Evolutionary conservation across 2,113 vertebrate genomes (phyloP).

Genomic region (Oplegnathus fasciatus): DNA sequence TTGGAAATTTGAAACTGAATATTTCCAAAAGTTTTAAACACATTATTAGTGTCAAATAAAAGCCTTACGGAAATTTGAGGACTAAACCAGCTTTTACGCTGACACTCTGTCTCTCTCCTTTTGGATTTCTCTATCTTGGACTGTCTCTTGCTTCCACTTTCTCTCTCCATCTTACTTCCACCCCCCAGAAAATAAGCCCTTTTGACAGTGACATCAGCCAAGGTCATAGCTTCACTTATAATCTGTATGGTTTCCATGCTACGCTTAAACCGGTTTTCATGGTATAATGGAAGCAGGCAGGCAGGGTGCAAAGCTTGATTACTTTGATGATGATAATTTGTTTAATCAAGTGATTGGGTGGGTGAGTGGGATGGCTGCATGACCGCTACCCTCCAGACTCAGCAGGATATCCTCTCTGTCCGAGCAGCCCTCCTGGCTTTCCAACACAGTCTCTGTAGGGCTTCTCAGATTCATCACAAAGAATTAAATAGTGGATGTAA

Average conservation of each 20-base stretch:
- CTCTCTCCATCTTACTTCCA: background rate
- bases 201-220: slow-evolving; percentile 50
- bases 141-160: background rate
- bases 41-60: background rate
- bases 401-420: slow-evolving; percentile 37
- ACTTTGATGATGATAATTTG: slow-evolving; percentile 71
- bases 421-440: background rate
- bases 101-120: background rate
- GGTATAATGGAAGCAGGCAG: slow-evolving; percentile 54
- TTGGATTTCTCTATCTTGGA: background rate
- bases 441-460: background rate
- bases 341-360: slow-evolving; percentile 69
- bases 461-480: slow-evolving; percentile 28
- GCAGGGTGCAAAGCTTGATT: slow-evolving; percentile 60
- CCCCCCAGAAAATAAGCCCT: slow-evolving; percentile 7
- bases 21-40: background rate
- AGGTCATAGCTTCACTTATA: slow-evolving; percentile 64
- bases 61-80: background rate
- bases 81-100: background rate
- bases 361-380: slow-evolving; percentile 48
- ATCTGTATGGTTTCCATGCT: slow-evolving; percentile 54
- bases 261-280: slow-evolving; percentile 56
- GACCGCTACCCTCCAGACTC: slow-evolving; percentile 19
- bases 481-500: background rate
- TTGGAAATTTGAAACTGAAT: background rate